These are phyloP conservation scores for Macquaria australasica DNA, from an alignment of 2,113 vertebrate genomes.

Conservation along the genomic window DNA sequence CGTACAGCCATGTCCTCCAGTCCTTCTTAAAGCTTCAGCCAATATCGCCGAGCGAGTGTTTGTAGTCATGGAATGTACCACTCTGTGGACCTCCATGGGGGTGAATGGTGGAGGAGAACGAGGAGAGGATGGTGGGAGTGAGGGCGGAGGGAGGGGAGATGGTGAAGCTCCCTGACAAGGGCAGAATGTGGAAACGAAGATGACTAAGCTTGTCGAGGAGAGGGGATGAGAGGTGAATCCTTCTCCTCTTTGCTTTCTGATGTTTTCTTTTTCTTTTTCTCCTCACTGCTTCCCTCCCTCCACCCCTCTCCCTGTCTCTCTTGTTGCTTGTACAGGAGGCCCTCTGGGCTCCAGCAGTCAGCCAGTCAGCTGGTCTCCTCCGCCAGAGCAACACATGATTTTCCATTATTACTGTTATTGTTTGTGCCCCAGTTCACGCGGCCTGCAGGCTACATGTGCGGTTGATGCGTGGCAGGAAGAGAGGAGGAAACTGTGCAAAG, in stretches of 20 bases:
- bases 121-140: background rate
- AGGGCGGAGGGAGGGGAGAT: conserved; percentile 17
- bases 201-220: conserved; percentile 56
- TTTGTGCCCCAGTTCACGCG: conserved; percentile 80
- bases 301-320: conserved; percentile 27
- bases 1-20: background rate
- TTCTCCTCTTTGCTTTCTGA: conserved; percentile 32
- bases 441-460: conserved; percentile 72
- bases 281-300: background rate
- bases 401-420: conserved; percentile 82
- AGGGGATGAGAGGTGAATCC: conserved; percentile 55
- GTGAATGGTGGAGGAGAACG: background rate
- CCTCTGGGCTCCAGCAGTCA: conserved; percentile 74
- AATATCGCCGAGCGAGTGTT: conserved; percentile 36
- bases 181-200: conserved; percentile 48
- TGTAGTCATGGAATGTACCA: conserved; percentile 65
- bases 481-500: conserved; percentile 21
- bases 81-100: conserved; percentile 9
- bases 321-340: conserved; percentile 54
- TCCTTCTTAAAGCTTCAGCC: conserved; percentile 38
- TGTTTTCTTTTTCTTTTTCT: background rate
- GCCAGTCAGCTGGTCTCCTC: conserved; percentile 83
- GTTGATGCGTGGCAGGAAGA: conserved; percentile 39
- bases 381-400: conserved; percentile 81
- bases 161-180: conserved; percentile 38